Conservation (phyloP, 2,113 vertebrate species). For the Ammodytes marinus region DNA sequence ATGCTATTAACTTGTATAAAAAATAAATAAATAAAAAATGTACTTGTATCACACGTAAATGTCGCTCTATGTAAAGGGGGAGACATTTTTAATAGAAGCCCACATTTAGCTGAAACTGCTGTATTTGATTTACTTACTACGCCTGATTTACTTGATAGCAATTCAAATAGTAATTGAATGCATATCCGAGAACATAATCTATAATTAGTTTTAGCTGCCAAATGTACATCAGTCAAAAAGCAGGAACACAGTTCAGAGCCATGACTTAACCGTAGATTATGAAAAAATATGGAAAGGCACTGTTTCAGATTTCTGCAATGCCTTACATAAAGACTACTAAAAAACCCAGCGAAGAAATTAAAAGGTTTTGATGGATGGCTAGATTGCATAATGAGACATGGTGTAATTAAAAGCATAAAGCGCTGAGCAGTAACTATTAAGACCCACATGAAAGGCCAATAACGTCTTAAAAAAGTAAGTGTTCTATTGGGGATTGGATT, state of each 20-base stretch:
- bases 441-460: slow-evolving; percentile 15
- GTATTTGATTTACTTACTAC: slow-evolving; percentile 8
- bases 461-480: slow-evolving; percentile 34
- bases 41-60: neutral
- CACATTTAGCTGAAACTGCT: slow-evolving; percentile 1
- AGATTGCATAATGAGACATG: slow-evolving; percentile 31
- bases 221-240: slow-evolving; percentile 5
- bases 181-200: slow-evolving; percentile 3
- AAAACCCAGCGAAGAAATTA: neutral
- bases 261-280: neutral
- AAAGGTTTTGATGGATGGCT: slow-evolving; percentile 33
- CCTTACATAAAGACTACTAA: neutral
- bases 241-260: neutral
- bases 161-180: slow-evolving; percentile 30
- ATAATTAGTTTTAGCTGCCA: slow-evolving; percentile 34
- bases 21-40: too few relatives aligned
- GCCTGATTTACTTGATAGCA: slow-evolving; percentile 13
- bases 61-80: neutral
- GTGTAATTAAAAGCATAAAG: slow-evolving; percentile 33
- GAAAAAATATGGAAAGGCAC: neutral
- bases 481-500: slow-evolving; percentile 24
- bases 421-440: slow-evolving; percentile 28
- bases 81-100: neutral
- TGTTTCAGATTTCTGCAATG: neutral
- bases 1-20: too few relatives aligned